phyloP scores from a whole-genome alignment of 2,888 invertebrate species.

The Morpho helenor region DNA sequence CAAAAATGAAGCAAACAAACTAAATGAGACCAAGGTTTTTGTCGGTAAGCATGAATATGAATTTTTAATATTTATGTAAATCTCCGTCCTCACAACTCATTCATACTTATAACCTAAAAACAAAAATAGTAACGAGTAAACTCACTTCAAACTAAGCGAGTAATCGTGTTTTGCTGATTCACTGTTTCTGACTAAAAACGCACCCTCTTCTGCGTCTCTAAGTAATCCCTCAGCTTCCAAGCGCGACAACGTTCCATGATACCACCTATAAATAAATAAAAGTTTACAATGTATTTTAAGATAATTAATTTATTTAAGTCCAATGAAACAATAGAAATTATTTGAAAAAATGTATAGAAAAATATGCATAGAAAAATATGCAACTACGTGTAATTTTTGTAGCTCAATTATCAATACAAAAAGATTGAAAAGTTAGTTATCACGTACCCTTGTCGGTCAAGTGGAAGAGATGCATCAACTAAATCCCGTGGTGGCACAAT shows the following conservation, averaged over 20 bases:
- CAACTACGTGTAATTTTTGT: not conserved
- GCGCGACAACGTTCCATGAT: conserved; percentile 95
- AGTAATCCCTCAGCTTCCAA: conserved; percentile 94
- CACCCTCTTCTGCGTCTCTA: conserved; percentile 91
- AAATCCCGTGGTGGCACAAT: conserved; percentile 84
- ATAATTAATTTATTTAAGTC: too few relatives aligned
- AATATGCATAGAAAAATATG: not conserved
- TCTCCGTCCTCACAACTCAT: too few relatives aligned
- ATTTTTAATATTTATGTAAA: too few relatives aligned
- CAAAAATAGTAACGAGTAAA: conserved; percentile 30
- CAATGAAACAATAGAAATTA: too few relatives aligned
- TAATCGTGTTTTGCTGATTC: conserved; percentile 96
- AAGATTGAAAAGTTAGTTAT: not conserved
- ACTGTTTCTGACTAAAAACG: conserved; percentile 95
- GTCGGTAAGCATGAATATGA: too few relatives aligned
- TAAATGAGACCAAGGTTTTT: too few relatives aligned
- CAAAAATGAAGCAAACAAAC: too few relatives aligned
- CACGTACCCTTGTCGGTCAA: conserved; percentile 92
- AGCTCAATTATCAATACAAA: too few relatives aligned
- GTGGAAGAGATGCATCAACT: conserved; percentile 88
- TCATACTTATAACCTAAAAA: not conserved
- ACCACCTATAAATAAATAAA: conserved; percentile 84
- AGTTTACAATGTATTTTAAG: not conserved
- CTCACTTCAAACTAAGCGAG: conserved; percentile 96
- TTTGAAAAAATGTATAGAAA: too few relatives aligned